phyloP scores from a whole-genome alignment of 2,888 invertebrate species.

The Axea sp. region DNA sequence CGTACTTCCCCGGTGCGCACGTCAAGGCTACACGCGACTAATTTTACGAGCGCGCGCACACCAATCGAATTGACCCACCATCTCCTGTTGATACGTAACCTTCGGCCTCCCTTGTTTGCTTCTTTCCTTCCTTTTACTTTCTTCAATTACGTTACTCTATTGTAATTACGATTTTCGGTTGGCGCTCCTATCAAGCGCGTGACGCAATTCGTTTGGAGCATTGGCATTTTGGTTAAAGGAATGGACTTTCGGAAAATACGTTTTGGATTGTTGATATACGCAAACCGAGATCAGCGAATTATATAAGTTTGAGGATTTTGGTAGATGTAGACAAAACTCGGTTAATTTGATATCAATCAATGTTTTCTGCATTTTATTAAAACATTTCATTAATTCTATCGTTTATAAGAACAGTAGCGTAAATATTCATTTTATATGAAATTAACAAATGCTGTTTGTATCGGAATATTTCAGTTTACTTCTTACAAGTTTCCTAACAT shows the following conservation, averaged over 20 bases:
- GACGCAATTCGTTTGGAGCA: no score
- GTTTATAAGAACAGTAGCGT: no score
- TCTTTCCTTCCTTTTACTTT: constrained; percentile 47
- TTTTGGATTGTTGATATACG: constrained; percentile 7
- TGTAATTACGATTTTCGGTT: constrained; percentile 30
- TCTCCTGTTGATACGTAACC: constrained; percentile 59
- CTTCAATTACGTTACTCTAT: constrained; percentile 50
- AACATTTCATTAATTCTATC: no score
- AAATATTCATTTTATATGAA: no score
- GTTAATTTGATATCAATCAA: no score
- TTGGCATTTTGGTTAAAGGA: constrained; percentile 19
- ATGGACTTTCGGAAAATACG: not conserved
- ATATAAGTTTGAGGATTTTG: no score
- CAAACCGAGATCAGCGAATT: no score
- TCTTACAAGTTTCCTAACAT: no score
- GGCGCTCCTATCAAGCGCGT: constrained; percentile 14
- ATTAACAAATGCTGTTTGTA: no score
- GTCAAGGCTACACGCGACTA: constrained; percentile 60
- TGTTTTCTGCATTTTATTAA: no score
- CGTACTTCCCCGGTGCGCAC: constrained; percentile 12
- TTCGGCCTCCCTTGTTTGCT: constrained; percentile 53
- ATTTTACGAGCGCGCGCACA: constrained; percentile 64
- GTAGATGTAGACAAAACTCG: no score
- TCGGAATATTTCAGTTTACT: no score
- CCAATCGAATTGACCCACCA: constrained; percentile 62